phyloP scores from a whole-genome alignment of 2,888 invertebrate species.

The Pecten maximus region DNA sequence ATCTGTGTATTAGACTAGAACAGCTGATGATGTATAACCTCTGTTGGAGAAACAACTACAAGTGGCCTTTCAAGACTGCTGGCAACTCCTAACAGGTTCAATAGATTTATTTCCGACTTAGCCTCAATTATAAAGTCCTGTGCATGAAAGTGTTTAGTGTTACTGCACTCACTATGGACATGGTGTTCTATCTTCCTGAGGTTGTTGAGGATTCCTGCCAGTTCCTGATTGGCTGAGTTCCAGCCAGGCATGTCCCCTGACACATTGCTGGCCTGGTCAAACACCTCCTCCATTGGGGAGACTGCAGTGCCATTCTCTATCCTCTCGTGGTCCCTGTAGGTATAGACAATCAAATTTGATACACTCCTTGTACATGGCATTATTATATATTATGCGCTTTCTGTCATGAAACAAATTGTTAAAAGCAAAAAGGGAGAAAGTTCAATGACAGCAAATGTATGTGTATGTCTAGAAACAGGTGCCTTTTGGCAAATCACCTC shows the following conservation, averaged over 20 bases:
- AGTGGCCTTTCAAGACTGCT: slow-evolving; percentile 5
- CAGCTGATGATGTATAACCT: not conserved
- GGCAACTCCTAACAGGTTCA: slow-evolving; percentile 24
- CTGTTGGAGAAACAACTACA: not conserved
- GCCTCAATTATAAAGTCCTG: not conserved
- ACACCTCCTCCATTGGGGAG: slow-evolving; percentile 75
- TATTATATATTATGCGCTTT: too few relatives aligned
- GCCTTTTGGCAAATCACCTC: not conserved
- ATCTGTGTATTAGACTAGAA: not conserved
- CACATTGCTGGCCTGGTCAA: slow-evolving; percentile 64
- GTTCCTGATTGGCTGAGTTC: slow-evolving; percentile 83
- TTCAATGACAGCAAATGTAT: not conserved
- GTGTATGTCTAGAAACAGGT: not conserved
- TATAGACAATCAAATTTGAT: not conserved
- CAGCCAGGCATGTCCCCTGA: slow-evolving; percentile 76
- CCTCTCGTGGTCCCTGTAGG: slow-evolving; percentile 64
- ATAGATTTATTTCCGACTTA: not conserved
- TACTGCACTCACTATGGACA: slow-evolving; percentile 82
- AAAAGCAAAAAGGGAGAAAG: not conserved
- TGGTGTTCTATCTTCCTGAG: slow-evolving; percentile 84
- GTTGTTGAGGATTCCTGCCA: slow-evolving; percentile 84
- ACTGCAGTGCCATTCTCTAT: slow-evolving; percentile 70
- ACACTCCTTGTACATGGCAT: too few relatives aligned
- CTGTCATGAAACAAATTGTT: too few relatives aligned
- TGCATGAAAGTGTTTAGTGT: not conserved